Evolutionary conservation across 2,797 vertebrate species (phyloP).

Genomic region (Mormyrus proboscirostris): DNA sequence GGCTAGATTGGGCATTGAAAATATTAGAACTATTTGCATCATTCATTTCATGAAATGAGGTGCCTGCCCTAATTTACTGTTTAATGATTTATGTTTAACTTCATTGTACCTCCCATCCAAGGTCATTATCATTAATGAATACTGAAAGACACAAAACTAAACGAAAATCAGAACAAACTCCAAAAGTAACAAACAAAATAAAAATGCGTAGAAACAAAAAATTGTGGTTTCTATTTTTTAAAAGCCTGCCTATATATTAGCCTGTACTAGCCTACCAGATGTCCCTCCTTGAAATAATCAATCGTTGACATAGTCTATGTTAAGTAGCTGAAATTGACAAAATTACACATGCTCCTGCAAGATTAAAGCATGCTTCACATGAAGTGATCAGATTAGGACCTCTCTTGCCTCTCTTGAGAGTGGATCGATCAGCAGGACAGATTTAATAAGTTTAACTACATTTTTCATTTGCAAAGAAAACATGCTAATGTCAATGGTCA

Average conservation of each 20-base stretch:
- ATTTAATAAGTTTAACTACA: neutral
- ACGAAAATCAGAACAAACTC: neutral
- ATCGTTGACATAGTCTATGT: neutral
- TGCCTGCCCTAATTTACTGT: neutral
- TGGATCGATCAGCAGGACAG: neutral
- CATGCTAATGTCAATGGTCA: neutral
- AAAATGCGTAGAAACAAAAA: neutral
- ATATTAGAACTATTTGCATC: neutral
- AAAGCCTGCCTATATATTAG: neutral
- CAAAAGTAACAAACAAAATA: neutral
- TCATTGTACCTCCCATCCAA: neutral
- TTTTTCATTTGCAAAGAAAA: neutral
- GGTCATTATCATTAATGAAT: neutral
- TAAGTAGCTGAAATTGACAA: neutral
- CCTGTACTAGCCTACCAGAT: neutral
- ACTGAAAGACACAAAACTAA: neutral
- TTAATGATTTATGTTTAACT: neutral
- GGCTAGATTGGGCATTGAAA: neutral
- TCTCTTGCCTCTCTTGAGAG: neutral
- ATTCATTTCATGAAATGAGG: neutral
- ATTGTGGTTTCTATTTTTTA: neutral
- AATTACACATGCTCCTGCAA: neutral
- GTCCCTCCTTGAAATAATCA: neutral
- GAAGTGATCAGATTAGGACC: neutral
- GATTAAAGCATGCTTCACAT: neutral